These are phyloP conservation scores for Prunella fulvescens DNA, from an alignment of 2,113 vertebrate species.

Conservation along the genomic window DNA sequence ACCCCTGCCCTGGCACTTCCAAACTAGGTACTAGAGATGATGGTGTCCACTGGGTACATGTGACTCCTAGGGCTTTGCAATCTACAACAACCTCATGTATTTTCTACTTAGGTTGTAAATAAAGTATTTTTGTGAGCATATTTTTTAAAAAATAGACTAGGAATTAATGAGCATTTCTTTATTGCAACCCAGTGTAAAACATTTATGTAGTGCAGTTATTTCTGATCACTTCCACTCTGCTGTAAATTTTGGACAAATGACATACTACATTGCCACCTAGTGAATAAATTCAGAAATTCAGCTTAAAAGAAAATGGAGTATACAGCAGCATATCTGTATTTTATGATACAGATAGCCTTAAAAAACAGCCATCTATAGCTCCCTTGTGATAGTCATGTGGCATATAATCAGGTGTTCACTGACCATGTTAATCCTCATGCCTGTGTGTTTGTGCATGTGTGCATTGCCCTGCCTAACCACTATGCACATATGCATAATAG, in stretches of 20 bases:
- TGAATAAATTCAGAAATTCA: constrained; percentile 8
- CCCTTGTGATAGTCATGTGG: background rate
- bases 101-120: background rate
- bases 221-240: background rate
- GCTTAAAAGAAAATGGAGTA: background rate
- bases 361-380: background rate
- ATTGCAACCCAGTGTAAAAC: background rate
- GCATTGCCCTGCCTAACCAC: background rate
- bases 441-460: background rate
- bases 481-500: background rate
- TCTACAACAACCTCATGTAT: background rate
- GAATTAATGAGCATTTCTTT: background rate
- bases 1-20: background rate
- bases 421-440: background rate
- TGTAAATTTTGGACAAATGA: background rate
- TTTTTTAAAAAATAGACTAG: background rate
- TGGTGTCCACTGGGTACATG: background rate
- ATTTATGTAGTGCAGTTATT: background rate
- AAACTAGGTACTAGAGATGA: background rate
- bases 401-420: background rate
- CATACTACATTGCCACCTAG: constrained; percentile 37
- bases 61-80: background rate
- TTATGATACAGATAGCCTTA: background rate
- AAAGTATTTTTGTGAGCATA: background rate
- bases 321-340: background rate